These are phyloP conservation scores for Girardinus metallicus DNA, from an alignment of 2,797 vertebrate species.

Conservation along the genomic window DNA sequence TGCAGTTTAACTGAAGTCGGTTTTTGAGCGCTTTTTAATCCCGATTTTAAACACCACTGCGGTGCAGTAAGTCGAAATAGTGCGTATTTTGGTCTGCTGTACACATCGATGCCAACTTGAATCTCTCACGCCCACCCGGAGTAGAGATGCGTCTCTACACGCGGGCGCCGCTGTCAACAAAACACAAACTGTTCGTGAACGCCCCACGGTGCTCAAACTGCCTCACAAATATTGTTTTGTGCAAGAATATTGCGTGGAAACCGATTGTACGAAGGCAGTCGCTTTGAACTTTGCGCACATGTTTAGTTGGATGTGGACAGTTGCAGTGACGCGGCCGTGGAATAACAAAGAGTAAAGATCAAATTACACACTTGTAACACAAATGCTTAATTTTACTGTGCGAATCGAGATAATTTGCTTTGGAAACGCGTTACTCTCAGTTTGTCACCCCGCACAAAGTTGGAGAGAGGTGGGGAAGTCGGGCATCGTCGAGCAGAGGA, in stretches of 20 bases:
- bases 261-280: not conserved
- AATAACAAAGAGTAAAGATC: slow-evolving; percentile 79
- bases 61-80: not conserved
- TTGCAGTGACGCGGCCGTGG: slow-evolving; percentile 61
- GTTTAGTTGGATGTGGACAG: slow-evolving; percentile 50
- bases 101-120: slow-evolving; percentile 60
- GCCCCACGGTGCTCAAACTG: not conserved
- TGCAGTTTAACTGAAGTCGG: slow-evolving; percentile 16
- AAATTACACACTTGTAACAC: slow-evolving; percentile 55
- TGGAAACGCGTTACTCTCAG: not conserved
- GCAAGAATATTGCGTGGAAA: accelerated
- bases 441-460: slow-evolving; percentile 17
- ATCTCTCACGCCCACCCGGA: slow-evolving; percentile 79
- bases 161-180: slow-evolving; percentile 76
- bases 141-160: slow-evolving; percentile 65
- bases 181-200: slow-evolving; percentile 27
- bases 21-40: not conserved
- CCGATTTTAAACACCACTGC: not conserved
- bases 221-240: accelerated
- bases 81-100: slow-evolving; percentile 22
- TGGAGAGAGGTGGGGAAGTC: slow-evolving; percentile 13
- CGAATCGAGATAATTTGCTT: not conserved
- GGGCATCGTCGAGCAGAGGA: slow-evolving; percentile 61
- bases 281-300: slow-evolving; percentile 68
- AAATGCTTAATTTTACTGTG: not conserved